Percentiles rank a stretch among this genome's conserved stretches.
Conservation (phyloP, 2,113 vertebrate species). For the Salvator merianae region DNA sequence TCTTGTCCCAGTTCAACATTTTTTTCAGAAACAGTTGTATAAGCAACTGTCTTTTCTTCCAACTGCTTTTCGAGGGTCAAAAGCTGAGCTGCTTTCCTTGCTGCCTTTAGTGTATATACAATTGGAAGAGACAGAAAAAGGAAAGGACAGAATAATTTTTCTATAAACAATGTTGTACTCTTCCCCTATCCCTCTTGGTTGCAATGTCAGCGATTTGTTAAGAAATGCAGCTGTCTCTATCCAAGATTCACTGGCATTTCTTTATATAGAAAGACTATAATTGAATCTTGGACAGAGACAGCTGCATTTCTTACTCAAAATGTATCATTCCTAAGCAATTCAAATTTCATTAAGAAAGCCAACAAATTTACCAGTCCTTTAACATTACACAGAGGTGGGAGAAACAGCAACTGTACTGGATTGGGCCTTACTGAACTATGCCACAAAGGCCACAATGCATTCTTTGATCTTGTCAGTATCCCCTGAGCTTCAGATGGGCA, state of each 20-base stretch:
- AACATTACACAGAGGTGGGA: background rate
- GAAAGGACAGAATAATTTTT: background rate
- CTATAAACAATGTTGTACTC: background rate
- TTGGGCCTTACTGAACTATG: background rate
- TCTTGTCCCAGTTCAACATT: conserved; percentile 85
- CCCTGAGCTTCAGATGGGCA: background rate
- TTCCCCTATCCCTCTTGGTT: background rate
- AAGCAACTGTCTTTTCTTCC: conserved; percentile 87
- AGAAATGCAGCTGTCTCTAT: background rate
- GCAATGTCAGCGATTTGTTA: background rate
- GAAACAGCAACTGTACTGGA: background rate
- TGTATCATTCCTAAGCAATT: background rate
- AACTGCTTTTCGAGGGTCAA: conserved; percentile 87
- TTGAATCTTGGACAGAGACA: too few relatives aligned
- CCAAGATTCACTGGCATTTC: too few relatives aligned
- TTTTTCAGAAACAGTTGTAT: conserved; percentile 79
- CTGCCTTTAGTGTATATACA: conserved; percentile 77
- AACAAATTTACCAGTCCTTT: too few relatives aligned
- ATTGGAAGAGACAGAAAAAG: background rate
- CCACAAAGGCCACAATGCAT: background rate
- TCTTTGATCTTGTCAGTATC: background rate
- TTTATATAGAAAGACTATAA: too few relatives aligned
- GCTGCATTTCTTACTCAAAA: background rate
- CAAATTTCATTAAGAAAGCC: background rate
- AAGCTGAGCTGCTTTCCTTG: conserved; percentile 84